These are phyloP conservation scores for Nipponacmea schrenckii DNA, from an alignment of 2,888 invertebrate species.

Conservation along the genomic window DNA sequence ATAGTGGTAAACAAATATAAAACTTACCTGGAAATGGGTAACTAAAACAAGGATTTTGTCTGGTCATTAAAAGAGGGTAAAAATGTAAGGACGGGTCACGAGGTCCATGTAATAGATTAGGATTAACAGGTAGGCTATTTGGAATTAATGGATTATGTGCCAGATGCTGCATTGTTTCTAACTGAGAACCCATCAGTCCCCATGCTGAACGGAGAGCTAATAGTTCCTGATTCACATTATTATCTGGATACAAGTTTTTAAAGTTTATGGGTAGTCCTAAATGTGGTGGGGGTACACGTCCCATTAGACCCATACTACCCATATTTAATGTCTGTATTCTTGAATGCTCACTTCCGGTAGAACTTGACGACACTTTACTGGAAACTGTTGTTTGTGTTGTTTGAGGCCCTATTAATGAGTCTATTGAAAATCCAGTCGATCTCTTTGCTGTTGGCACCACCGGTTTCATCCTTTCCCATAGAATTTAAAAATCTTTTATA, in stretches of 20 bases:
- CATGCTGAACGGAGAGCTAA: constrained; percentile 18
- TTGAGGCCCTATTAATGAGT: constrained; percentile 44
- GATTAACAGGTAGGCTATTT: background rate
- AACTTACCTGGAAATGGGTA: constrained; percentile 16
- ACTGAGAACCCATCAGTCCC: constrained; percentile 9
- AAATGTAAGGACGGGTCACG: constrained; percentile 5
- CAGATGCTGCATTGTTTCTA: background rate
- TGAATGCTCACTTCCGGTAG: constrained; percentile 12
- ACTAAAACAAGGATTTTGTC: constrained; percentile 14
- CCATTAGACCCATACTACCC: background rate
- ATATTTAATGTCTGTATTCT: background rate
- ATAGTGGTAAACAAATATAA: too few relatives aligned
- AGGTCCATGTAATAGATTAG: background rate
- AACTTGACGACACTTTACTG: constrained; percentile 28
- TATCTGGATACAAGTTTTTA: background rate
- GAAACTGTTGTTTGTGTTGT: constrained; percentile 27
- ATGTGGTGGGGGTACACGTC: constrained; percentile 13
- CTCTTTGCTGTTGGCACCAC: constrained; percentile 8
- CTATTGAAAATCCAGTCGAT: constrained; percentile 43
- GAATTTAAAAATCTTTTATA: too few relatives aligned
- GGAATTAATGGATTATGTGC: background rate
- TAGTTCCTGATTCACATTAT: constrained; percentile 4
- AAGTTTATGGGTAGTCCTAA: background rate
- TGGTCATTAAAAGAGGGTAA: constrained; percentile 18
- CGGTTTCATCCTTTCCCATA: background rate